A percentile compares a stretch with the other conserved stretches of the same genome.
Evolutionary conservation across 1,140 invertebrate species (phyloP).

Genomic region (Drosophila punjabiensis): DNA sequence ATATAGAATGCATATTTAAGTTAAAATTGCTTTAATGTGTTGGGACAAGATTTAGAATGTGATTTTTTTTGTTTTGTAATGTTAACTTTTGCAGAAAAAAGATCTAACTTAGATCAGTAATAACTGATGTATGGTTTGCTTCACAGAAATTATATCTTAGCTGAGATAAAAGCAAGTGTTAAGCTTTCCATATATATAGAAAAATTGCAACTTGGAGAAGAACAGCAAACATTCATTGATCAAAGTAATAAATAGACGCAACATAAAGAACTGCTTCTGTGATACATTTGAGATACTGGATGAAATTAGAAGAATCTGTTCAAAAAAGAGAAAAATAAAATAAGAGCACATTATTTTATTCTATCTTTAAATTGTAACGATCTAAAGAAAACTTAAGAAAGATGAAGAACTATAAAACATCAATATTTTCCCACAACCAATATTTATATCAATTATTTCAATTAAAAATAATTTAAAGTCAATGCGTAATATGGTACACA

Average conservation of each 20-base stretch:
- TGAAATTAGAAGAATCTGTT: neutral
- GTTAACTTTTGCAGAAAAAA: neutral
- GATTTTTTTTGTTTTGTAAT: neutral
- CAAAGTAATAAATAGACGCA: neutral
- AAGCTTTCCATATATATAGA: too few species aligned
- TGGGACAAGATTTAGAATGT: neutral
- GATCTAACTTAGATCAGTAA: too few species aligned
- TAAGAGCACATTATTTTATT: neutral
- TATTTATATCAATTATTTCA: too few species aligned
- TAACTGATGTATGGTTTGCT: neutral
- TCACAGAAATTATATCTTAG: neutral
- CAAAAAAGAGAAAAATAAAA: neutral
- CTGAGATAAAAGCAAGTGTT: neutral
- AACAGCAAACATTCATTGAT: slow-evolving; percentile 12
- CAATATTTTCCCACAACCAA: neutral
- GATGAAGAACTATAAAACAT: too few species aligned
- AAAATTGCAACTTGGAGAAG: neutral
- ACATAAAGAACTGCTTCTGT: neutral
- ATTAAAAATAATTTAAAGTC: neutral
- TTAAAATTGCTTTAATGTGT: neutral
- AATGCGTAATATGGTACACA: neutral
- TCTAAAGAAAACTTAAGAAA: too few species aligned
- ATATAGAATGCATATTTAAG: neutral
- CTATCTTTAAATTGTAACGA: too few species aligned
- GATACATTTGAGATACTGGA: neutral